Conservation (phyloP, 2,797 vertebrate genomes). For the Sebastes goodei region DNA sequence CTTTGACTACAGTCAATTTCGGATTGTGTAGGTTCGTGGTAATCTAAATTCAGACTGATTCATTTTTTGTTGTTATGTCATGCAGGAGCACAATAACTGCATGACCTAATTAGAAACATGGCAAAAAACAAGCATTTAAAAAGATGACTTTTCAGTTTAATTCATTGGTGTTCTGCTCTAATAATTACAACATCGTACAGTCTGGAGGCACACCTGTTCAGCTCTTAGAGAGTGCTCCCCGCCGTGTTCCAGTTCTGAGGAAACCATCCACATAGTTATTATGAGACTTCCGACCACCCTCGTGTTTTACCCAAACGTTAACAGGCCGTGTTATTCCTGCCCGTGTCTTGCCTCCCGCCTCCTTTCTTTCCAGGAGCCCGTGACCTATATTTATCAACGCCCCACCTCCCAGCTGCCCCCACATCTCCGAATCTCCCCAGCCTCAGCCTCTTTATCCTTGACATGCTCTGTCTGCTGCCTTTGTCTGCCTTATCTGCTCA, state of each 20-base stretch:
- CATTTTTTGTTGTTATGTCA: not conserved
- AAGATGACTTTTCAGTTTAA: not conserved
- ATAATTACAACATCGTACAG: not conserved
- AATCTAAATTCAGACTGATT: not conserved
- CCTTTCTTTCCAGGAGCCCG: conserved; percentile 44
- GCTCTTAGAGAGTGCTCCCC: conserved; percentile 1
- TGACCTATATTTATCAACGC: conserved; percentile 74
- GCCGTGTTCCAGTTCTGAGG: not conserved
- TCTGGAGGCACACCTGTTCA: conserved; percentile 30
- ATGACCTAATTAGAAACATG: not conserved
- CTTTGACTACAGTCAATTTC: not conserved
- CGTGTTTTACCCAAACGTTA: conserved; percentile 21
- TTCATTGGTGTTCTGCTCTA: not conserved
- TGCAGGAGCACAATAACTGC: not conserved
- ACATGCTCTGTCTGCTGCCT: conserved; percentile 62
- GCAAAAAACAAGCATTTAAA: not conserved
- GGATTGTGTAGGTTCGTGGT: not conserved
- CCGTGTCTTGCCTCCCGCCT: conserved; percentile 26
- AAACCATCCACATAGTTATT: not conserved
- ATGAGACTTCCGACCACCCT: conserved; percentile 24
- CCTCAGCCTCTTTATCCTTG: conserved; percentile 59
- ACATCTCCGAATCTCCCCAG: conserved; percentile 46
- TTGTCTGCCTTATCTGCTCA: conserved; percentile 73
- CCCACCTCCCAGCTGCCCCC: conserved; percentile 40
- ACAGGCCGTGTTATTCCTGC: conserved; percentile 16